Evolutionary conservation across 2,113 vertebrate genomes (phyloP).

Genomic region (Aspiorhynchus laticeps): DNA sequence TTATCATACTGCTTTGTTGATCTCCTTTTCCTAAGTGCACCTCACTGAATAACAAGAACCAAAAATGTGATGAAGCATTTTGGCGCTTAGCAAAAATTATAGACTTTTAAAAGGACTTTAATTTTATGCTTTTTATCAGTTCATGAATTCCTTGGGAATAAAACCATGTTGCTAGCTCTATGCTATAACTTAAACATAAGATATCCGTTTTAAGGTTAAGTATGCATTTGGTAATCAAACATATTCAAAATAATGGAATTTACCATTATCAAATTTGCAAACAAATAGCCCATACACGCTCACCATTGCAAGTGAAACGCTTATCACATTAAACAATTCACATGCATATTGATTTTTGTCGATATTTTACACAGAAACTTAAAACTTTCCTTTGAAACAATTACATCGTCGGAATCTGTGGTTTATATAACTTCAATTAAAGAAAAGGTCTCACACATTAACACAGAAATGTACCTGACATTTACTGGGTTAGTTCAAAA

Average conservation of each 20-base stretch:
- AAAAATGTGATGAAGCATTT: background rate
- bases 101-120: background rate
- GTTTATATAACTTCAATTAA: background rate
- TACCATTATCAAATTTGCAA: background rate
- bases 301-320: background rate
- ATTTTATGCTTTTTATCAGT: background rate
- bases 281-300: background rate
- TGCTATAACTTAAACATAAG: background rate
- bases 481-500: constrained; percentile 64
- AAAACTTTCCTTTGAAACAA: background rate
- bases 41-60: background rate
- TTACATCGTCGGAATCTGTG: background rate
- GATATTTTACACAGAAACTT: background rate
- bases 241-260: background rate
- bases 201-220: background rate
- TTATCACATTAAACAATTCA: background rate
- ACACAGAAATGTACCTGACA: constrained; percentile 32
- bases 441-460: background rate
- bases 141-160: background rate
- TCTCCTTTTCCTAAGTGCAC: background rate
- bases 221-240: background rate
- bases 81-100: background rate
- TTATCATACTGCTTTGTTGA: background rate
- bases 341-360: background rate
- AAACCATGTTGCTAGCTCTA: background rate